Conservation (phyloP, 92 coral and sea anemone species). For the Bergia puertoricense region DNA sequence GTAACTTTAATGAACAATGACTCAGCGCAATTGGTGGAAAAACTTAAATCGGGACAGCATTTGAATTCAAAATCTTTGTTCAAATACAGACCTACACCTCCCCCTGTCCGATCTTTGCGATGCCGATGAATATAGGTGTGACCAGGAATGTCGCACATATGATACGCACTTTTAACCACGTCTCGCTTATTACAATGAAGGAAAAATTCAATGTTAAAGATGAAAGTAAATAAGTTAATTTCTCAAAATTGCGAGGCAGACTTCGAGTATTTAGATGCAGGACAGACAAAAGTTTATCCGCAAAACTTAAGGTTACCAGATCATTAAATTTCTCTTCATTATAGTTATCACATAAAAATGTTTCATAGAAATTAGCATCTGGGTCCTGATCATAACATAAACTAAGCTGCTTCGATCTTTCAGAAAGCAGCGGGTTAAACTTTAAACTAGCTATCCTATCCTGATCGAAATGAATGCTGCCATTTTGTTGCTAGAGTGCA, state of each 20-base stretch:
- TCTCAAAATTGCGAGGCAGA: constrained; percentile 20
- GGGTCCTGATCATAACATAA: background rate
- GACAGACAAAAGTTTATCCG: background rate
- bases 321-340: background rate
- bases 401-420: background rate
- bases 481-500: constrained; percentile 12
- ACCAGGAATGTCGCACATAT: constrained; percentile 20
- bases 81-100: constrained; percentile 45
- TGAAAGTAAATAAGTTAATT: background rate
- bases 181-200: constrained; percentile 33
- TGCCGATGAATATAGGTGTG: constrained; percentile 31
- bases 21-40: background rate
- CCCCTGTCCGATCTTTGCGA: constrained; percentile 29
- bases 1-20: background rate
- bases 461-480: background rate
- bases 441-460: background rate
- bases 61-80: constrained; percentile 23
- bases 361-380: background rate
- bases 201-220: constrained; percentile 25
- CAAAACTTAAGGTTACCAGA: background rate
- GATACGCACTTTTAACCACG: constrained; percentile 13
- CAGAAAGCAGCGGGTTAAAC: background rate
- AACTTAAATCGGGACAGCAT: background rate
- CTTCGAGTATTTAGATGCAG: constrained; percentile 30
- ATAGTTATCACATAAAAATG: background rate